Conservation (phyloP, 2,888 invertebrate species). For the Drosophila neoperkinsi region DNA sequence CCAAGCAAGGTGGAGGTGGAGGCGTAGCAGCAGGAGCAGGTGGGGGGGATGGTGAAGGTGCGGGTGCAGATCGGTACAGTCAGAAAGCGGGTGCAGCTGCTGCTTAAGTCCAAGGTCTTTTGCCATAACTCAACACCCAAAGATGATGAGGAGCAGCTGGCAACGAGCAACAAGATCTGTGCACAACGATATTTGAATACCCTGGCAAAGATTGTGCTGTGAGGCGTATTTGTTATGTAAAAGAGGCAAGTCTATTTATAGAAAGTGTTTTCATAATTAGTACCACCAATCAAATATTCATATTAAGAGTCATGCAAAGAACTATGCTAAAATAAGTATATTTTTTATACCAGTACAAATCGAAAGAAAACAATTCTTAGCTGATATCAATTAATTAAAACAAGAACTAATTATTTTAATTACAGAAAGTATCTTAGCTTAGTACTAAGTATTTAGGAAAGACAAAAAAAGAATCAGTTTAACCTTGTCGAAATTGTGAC, state of each 20-base stretch:
- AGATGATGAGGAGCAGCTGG: slow-evolving; percentile 58
- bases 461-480: not conserved
- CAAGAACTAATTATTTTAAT: not conserved
- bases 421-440: not conserved
- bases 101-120: slow-evolving; percentile 67
- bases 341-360: not conserved
- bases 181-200: slow-evolving; percentile 5
- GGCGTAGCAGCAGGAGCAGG: not conserved
- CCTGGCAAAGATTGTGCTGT: not conserved
- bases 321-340: not conserved
- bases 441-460: not conserved
- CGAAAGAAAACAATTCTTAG: no score
- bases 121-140: slow-evolving; percentile 65
- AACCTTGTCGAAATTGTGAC: not conserved
- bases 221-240: not conserved
- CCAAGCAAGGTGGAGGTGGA: not conserved
- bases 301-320: not conserved
- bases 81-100: slow-evolving; percentile 26
- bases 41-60: slow-evolving; percentile 4
- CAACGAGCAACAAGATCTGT: slow-evolving; percentile 1
- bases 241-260: not conserved
- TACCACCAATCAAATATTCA: not conserved
- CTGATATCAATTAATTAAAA: not conserved
- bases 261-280: no score
- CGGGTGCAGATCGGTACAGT: slow-evolving; percentile 57